phyloP scores from a whole-genome alignment of 2,113 vertebrate species.

The Athene cunicularia region DNA sequence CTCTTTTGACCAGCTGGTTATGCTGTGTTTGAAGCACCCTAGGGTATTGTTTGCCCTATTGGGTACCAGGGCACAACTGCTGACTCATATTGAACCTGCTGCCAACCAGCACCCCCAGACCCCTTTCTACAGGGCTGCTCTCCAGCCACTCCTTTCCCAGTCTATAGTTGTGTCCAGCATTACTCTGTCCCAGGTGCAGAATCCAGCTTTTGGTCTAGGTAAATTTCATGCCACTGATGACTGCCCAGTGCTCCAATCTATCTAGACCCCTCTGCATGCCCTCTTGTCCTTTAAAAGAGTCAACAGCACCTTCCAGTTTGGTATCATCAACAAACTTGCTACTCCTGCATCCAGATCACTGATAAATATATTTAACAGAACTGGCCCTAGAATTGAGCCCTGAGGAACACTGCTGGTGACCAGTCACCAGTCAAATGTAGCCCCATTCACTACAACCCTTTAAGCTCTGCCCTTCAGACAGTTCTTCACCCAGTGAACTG shows the following conservation, averaged over 20 bases:
- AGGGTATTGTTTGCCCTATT: not conserved
- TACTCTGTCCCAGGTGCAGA: not conserved
- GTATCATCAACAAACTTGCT: not conserved
- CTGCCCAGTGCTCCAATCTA: not conserved
- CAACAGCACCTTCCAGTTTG: not conserved
- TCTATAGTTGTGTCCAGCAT: not conserved
- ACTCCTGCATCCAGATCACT: not conserved
- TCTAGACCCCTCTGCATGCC: not conserved
- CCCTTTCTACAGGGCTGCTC: not conserved
- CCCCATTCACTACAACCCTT: not conserved
- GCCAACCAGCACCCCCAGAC: not conserved
- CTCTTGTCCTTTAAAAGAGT: not conserved
- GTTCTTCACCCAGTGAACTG: not conserved
- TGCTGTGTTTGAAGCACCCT: not conserved
- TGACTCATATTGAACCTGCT: not conserved
- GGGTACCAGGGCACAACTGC: not conserved
- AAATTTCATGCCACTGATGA: not conserved
- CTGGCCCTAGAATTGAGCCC: not conserved
- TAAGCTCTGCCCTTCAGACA: not conserved
- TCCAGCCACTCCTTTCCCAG: not conserved
- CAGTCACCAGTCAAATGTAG: fast-evolving
- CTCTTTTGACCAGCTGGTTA: not conserved
- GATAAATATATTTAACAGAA: not conserved
- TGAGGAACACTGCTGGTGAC: not conserved
- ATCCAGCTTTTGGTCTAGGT: not conserved